Conservation (phyloP, 2,113 vertebrate species). For the Prunella fulvescens region DNA sequence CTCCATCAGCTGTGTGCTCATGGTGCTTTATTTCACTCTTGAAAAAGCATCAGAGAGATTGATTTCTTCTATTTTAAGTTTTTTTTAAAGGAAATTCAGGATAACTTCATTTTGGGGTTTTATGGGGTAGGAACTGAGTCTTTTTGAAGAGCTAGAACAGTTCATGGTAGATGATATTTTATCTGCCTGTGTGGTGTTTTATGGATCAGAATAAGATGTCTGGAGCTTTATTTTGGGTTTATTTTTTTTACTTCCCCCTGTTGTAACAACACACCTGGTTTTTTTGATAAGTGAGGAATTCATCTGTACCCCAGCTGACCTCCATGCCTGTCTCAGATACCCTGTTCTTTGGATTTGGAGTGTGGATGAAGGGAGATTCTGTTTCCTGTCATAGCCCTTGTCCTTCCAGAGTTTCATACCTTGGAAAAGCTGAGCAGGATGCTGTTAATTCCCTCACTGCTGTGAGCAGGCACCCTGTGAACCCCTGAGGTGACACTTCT, state of each 20-base stretch:
- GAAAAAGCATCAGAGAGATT: neutral
- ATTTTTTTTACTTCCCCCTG: no score
- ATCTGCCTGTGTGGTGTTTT: neutral
- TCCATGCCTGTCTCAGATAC: neutral
- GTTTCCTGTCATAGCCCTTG: neutral
- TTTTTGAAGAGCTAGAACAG: neutral
- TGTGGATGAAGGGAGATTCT: neutral
- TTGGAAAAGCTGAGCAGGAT: neutral
- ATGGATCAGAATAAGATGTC: neutral
- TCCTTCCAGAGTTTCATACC: neutral
- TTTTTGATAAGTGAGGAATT: neutral
- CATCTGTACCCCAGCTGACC: neutral
- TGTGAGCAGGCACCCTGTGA: neutral
- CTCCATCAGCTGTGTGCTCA: neutral
- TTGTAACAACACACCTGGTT: neutral
- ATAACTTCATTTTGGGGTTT: neutral
- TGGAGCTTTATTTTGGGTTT: neutral
- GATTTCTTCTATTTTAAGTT: neutral
- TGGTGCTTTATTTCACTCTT: neutral
- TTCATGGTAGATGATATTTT: neutral
- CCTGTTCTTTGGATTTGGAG: neutral
- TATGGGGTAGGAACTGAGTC: neutral
- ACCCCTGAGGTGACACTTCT: neutral
- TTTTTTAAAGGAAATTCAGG: neutral
- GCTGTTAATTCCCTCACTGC: neutral